phyloP scores from a whole-genome alignment of 2,797 vertebrate species.

The Rhinatrema bivittatum region DNA sequence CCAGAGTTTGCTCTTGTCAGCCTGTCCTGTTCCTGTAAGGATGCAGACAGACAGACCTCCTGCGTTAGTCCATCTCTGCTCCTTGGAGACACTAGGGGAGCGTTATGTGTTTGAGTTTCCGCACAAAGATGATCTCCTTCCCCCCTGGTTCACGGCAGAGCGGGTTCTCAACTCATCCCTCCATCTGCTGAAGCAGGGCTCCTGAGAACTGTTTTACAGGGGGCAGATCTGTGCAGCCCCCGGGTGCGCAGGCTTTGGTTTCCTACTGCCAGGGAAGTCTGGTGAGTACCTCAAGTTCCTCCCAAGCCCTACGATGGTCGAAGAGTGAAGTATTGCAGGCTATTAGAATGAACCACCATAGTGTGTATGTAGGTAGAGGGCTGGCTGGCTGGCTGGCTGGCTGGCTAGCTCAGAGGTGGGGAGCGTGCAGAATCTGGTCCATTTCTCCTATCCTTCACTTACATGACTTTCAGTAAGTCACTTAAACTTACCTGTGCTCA shows the following conservation, averaged over 20 bases:
- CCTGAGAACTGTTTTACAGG: slow-evolving; percentile 27
- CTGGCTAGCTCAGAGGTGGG: no score
- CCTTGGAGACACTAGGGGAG: slow-evolving; percentile 14
- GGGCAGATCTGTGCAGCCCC: slow-evolving; percentile 16
- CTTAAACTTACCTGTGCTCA: no score
- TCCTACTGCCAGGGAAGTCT: slow-evolving; percentile 37
- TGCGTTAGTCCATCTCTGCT: no score
- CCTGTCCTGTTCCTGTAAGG: slow-evolving; percentile 23
- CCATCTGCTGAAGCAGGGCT: slow-evolving; percentile 11
- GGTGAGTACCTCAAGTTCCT: slow-evolving; percentile 50
- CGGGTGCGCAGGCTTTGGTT: slow-evolving; percentile 9
- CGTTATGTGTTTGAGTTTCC: slow-evolving; percentile 23
- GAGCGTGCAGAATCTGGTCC: no score
- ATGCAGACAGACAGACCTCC: fast-evolving
- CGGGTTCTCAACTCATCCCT: slow-evolving; percentile 27
- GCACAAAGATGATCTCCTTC: slow-evolving; percentile 8
- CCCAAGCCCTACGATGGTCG: no score
- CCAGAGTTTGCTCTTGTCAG: slow-evolving; percentile 27
- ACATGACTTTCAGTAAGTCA: no score
- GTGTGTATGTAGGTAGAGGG: no score
- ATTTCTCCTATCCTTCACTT: no score
- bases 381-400: no score
- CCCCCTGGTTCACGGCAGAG: slow-evolving; percentile 21
- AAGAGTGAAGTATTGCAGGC: no score
- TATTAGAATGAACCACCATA: no score